phyloP scores from a whole-genome alignment of 2,888 invertebrate species.

The Tetramorium bicarinatum region DNA sequence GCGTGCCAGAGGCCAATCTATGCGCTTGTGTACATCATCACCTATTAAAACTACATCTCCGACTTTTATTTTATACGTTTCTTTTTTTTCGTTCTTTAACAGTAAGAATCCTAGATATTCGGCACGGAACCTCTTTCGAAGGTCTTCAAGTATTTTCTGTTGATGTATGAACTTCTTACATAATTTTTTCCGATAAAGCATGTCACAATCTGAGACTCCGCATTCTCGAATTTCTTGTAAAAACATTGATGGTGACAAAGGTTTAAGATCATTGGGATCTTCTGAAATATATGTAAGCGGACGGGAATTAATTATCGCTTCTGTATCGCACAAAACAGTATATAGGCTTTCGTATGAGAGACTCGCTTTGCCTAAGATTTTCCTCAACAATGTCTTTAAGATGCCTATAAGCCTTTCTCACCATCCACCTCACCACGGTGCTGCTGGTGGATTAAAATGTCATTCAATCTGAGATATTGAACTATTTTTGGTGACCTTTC shows the following conservation, averaged over 20 bases:
- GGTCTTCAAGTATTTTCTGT: slow-evolving; percentile 37
- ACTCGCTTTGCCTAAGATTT: slow-evolving; percentile 3
- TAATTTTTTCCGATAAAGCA: slow-evolving; percentile 22
- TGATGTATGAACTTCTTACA: slow-evolving; percentile 29
- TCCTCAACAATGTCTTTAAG: slow-evolving; percentile 1
- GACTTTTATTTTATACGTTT: not conserved
- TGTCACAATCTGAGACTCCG: slow-evolving; percentile 58
- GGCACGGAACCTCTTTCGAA: slow-evolving; percentile 56
- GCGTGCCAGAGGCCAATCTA: not conserved
- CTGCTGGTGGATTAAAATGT: slow-evolving; percentile 65
- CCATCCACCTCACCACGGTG: slow-evolving; percentile 53
- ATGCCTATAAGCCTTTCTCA: slow-evolving; percentile 19
- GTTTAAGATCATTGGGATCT: slow-evolving; percentile 66
- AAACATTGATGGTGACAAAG: slow-evolving; percentile 66
- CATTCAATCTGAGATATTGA: slow-evolving; percentile 67
- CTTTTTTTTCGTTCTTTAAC: not conserved
- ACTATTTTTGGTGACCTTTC: slow-evolving; percentile 61
- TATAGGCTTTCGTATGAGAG: slow-evolving; percentile 53
- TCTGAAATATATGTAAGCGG: slow-evolving; percentile 78
- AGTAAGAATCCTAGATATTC: not conserved
- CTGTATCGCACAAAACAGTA: slow-evolving; percentile 78
- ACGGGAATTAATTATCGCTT: slow-evolving; percentile 81
- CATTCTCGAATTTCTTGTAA: slow-evolving; percentile 57
- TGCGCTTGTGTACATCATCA: not conserved
- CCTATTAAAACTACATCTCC: not conserved